Percentiles rank a stretch among this genome's conserved stretches.
Conservation (phyloP, 1,140 invertebrate genomes). For the Drosophila carrolli region DNA sequence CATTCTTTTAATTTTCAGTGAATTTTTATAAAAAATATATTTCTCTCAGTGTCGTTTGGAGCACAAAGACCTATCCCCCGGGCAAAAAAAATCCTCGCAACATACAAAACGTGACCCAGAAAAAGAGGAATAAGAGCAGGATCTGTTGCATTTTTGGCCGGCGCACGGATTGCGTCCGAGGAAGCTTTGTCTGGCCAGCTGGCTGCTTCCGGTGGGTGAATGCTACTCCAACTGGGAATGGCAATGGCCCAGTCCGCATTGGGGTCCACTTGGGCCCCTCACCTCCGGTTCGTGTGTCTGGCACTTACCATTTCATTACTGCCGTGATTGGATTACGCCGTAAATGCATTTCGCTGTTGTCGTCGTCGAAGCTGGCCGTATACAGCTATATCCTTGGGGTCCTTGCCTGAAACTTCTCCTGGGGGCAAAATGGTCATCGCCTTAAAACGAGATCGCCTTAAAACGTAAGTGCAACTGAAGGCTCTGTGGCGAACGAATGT, state of each 20-base stretch:
- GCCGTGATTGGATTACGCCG: constrained; percentile 58
- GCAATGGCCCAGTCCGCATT: constrained; percentile 6
- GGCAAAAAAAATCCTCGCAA: constrained; percentile 18
- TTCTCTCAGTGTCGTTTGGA: not conserved
- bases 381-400: constrained; percentile 13
- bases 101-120: constrained; percentile 50
- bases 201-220: constrained; percentile 33
- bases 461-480: constrained; percentile 5
- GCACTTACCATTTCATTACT: constrained; percentile 66
- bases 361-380: constrained; percentile 19
- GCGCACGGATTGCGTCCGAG: not conserved
- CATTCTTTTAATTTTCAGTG: not conserved
- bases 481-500: not conserved
- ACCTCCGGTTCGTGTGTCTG: constrained; percentile 30
- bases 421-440: constrained; percentile 13
- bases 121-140: constrained; percentile 12
- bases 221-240: constrained; percentile 14
- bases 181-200: constrained; percentile 36
- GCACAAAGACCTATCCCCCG: not conserved
- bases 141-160: constrained; percentile 52
- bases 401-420: not conserved
- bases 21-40: not conserved
- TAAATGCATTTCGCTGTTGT: constrained; percentile 63
- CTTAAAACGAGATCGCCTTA: constrained; percentile 25
- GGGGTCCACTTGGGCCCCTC: constrained; percentile 12